Conservation (phyloP, 2,888 invertebrate species). For the Catocala fraxini region DNA sequence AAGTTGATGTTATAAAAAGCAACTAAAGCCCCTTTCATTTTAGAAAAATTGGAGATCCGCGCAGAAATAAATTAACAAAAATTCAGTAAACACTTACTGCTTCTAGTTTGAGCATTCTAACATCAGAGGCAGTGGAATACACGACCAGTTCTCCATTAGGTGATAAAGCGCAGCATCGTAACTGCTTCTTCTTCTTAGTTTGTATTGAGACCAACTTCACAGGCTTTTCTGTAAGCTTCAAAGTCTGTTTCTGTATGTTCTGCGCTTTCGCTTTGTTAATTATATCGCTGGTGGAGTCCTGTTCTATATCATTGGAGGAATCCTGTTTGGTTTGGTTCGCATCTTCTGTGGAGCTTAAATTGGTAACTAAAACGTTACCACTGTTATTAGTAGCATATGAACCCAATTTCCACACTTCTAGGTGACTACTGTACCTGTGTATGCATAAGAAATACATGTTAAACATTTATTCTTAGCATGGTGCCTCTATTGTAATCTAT, state of each 20-base stretch:
- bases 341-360: slow-evolving; percentile 50
- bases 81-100: slow-evolving; percentile 75
- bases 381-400: slow-evolving; percentile 86
- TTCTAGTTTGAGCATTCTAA: slow-evolving; percentile 90
- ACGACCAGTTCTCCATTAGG: slow-evolving; percentile 91
- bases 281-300: slow-evolving; percentile 67
- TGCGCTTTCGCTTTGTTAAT: slow-evolving; percentile 57
- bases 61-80: too few relatives aligned
- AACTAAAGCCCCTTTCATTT: too few relatives aligned
- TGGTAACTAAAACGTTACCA: slow-evolving; percentile 81
- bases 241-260: slow-evolving; percentile 57
- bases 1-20: too few relatives aligned
- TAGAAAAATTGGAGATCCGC: too few relatives aligned
- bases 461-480: background rate
- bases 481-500: too few relatives aligned
- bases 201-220: slow-evolving; percentile 91
- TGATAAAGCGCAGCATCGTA: slow-evolving; percentile 91
- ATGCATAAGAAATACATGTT: slow-evolving; percentile 15
- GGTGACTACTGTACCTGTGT: slow-evolving; percentile 84
- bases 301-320: slow-evolving; percentile 55
- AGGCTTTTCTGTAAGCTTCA: slow-evolving; percentile 85
- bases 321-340: slow-evolving; percentile 43
- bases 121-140: slow-evolving; percentile 90
- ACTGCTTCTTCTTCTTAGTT: slow-evolving; percentile 89
- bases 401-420: slow-evolving; percentile 86